Evolutionary conservation across 2,113 vertebrate species (phyloP), one percentile per base, ranked within the genome.

Genomic region (Grammomys surdaster): DNA sequence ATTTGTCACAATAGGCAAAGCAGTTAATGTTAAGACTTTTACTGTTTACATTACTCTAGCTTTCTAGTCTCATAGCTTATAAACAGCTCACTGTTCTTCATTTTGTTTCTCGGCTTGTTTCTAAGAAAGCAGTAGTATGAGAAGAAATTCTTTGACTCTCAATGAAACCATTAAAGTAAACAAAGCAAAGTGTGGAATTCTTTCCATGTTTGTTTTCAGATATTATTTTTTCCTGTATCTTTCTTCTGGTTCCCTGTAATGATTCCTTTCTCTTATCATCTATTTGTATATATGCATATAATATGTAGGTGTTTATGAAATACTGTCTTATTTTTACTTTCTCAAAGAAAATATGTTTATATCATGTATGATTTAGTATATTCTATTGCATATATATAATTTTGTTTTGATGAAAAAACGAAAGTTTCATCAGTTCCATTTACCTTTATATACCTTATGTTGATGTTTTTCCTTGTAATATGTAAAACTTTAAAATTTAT

Each of bases 311-410:
- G 13, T 91, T 73, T 56, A 8, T 92, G 10, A 89, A 40, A 88
- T 46, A 33, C 56, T 87, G 17, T 87, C 10, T 89, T 76, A 51
- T 56, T 9, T 43, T 84, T 7, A 63, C n/a, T 31, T 75, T 90
- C 14, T 91, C 67, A 95, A 13, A 97, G 73, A 94, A 95, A 92
- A 92, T 86, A 92, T 86, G 22, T 90, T 36, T 81, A 51, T 69
- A 58, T 91, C 8, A 1, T 89, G 5, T 58, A 5, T 60, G 24
- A 72, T 86, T 65, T 40, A 16, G 46, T 67, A 86, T 8, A 56
- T 89, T 12, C 28, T 93, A 1, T 31, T 95, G 22, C 31, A 76
- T 65, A 19, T 65, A 19, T 76, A 54, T 78, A 90, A 78, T 75
- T 40, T 40, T 40, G 40, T 40, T 40, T 40, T 40, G 40, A 40